Evolutionary conservation across 2,888 invertebrate species (phyloP), one percentile per base, ranked within the genome.

Genomic region (Carpatolechia fugitivella): DNA sequence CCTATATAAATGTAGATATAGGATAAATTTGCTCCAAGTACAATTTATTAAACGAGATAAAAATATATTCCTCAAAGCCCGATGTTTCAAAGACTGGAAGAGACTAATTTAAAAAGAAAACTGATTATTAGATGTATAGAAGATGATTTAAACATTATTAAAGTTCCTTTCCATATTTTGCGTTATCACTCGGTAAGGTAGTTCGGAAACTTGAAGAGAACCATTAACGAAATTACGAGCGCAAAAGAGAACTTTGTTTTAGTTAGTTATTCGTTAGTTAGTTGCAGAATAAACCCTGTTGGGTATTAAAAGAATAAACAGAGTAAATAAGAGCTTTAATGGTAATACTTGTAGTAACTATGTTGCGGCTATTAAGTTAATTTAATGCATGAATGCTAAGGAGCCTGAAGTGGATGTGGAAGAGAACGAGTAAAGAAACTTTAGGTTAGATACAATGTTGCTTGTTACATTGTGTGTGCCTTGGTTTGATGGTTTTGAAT

Each of bases 141-240:
- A 7, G 36, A 50, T 50, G 30, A 36, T 36, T 24, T n/a, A n/a
- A n/a, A n/a, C n/a, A 50, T 50, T 50, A 50, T 38, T 29, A 50
- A 50, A 50, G 38, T 50, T 50, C 50, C 38, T 50, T 50, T 36
- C 11, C 50, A 38, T 50, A 50, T 38, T 50, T 38, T 29, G 50
- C 18, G 38, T 38, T 50, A 49, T 49, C 49, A 49, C 38, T 36
- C 50, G 38, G 14, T 29, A n/a, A 38, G 38, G 36, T 50, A 49
- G 35, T 35, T 49, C 20, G n/a, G 50, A 4, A 38, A 50, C 18
- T 31, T 20, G 13, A 14, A 18, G 50, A 38, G 50, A 35, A 50
- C 50, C 50, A 50, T 50, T 50, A 50, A 50, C 50, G 29, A 50
- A 50, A 50, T 50, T 50, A 50, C 20, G 50, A 38, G 50, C 38